Evolutionary conservation across 2,888 invertebrate species (phyloP).

Genomic region (Chesias legatella): DNA sequence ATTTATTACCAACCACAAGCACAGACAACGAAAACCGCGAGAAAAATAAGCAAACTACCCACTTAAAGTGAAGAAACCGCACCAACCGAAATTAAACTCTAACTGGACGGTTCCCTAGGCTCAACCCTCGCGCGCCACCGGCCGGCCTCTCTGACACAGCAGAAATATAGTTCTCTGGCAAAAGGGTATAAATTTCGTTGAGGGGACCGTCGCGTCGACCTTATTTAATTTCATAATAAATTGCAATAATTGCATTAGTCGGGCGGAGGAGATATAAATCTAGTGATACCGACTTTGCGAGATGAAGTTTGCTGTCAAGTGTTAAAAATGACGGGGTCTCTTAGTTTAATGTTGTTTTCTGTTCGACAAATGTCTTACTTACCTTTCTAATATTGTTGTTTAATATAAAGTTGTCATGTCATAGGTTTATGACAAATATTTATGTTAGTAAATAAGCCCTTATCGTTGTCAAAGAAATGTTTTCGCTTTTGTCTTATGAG

Average conservation of each 20-base stretch:
- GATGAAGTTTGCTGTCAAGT: constrained; percentile 43
- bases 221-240: constrained; percentile 79
- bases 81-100: constrained; percentile 51
- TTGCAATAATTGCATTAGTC: constrained; percentile 77
- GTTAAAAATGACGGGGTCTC: constrained; percentile 29
- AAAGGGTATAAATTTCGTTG: constrained; percentile 68
- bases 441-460: no score
- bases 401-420: not conserved
- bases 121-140: constrained; percentile 42
- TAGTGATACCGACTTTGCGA: constrained; percentile 46
- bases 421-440: no score
- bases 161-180: constrained; percentile 53
- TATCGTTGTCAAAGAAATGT: no score
- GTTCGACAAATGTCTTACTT: constrained; percentile 14
- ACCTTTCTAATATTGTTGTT: constrained; percentile 3
- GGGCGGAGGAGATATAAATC: constrained; percentile 62
- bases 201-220: constrained; percentile 59
- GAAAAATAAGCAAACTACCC: constrained; percentile 78
- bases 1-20: constrained; percentile 69
- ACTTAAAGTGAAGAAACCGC: constrained; percentile 54
- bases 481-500: no score
- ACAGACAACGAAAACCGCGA: constrained; percentile 72
- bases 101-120: constrained; percentile 48
- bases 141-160: constrained; percentile 47
- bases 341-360: constrained; percentile 15